phyloP scores from a whole-genome alignment of 2,797 vertebrate species.

The Pogoniulus pusillus region DNA sequence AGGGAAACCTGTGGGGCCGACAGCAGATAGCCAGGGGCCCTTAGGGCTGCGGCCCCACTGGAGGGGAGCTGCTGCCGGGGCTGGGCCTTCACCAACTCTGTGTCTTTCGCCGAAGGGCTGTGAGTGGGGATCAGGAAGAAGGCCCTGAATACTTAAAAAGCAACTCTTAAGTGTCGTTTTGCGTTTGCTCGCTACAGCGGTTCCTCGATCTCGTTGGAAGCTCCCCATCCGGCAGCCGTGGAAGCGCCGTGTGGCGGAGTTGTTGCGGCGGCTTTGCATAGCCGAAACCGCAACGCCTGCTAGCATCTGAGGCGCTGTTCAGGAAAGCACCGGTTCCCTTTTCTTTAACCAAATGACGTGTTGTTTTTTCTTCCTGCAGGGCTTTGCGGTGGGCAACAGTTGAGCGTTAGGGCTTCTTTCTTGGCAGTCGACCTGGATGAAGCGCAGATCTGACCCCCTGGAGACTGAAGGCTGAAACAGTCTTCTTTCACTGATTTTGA shows the following conservation, averaged over 20 bases:
- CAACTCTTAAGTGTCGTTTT: accelerated
- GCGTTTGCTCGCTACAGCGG: accelerated
- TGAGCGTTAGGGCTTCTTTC: accelerated
- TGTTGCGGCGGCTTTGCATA: not conserved
- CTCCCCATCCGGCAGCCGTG: not conserved
- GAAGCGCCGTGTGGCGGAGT: not conserved
- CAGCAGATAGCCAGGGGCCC: accelerated
- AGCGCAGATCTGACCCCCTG: accelerated
- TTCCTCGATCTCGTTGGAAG: not conserved
- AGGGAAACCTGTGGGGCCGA: accelerated
- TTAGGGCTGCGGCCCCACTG: not conserved
- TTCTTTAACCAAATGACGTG: not conserved
- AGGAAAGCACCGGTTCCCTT: not conserved
- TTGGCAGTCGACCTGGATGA: accelerated
- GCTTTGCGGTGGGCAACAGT: accelerated
- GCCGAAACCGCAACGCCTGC: not conserved
- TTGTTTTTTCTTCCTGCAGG: too few relatives aligned
- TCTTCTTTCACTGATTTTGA: not conserved
- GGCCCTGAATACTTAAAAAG: not conserved
- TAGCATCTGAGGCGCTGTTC: not conserved
- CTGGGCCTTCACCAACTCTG: not conserved
- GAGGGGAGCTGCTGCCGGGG: too few relatives aligned
- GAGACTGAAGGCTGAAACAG: accelerated
- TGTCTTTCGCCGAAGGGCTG: not conserved
- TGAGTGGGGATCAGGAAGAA: too few relatives aligned